These are phyloP conservation scores for Aproaerema taeniolella DNA, from an alignment of 2,888 invertebrate genomes.

Conservation along the genomic window DNA sequence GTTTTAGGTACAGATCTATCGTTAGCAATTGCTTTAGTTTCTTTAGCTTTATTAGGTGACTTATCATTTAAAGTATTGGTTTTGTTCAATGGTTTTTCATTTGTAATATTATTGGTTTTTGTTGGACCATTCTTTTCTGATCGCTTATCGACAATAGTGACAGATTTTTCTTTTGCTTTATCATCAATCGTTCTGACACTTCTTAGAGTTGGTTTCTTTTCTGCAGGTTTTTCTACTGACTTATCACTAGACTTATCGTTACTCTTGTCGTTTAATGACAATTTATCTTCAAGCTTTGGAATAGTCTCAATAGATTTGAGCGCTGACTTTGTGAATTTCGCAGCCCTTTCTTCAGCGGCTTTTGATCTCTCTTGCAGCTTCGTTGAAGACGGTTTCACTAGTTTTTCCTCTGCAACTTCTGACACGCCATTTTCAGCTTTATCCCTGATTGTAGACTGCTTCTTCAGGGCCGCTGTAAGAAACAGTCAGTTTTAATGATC, in stretches of 20 bases:
- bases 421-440: conserved; percentile 58
- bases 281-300: conserved; percentile 36
- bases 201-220: conserved; percentile 43
- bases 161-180: conserved; percentile 62
- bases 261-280: conserved; percentile 11
- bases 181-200: conserved; percentile 65
- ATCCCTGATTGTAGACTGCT: conserved; percentile 64
- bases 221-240: conserved; percentile 32
- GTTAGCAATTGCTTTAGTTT: conserved; percentile 6
- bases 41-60: too few species aligned
- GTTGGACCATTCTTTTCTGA: conserved; percentile 33
- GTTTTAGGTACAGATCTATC: conserved; percentile 5
- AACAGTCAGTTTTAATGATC: conserved; percentile 1
- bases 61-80: conserved; percentile 36
- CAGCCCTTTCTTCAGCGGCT: conserved; percentile 48
- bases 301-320: conserved; percentile 36
- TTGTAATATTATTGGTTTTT: conserved; percentile 23
- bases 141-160: conserved; percentile 61
- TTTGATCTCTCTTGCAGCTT: conserved; percentile 54
- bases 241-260: conserved; percentile 22
- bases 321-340: conserved; percentile 50
- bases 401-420: conserved; percentile 54
- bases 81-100: conserved; percentile 40
- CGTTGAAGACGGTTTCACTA: conserved; percentile 60
- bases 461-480: conserved; percentile 61